Conservation (phyloP, 2,113 vertebrate genomes). For the Phyllostomus discolor region DNA sequence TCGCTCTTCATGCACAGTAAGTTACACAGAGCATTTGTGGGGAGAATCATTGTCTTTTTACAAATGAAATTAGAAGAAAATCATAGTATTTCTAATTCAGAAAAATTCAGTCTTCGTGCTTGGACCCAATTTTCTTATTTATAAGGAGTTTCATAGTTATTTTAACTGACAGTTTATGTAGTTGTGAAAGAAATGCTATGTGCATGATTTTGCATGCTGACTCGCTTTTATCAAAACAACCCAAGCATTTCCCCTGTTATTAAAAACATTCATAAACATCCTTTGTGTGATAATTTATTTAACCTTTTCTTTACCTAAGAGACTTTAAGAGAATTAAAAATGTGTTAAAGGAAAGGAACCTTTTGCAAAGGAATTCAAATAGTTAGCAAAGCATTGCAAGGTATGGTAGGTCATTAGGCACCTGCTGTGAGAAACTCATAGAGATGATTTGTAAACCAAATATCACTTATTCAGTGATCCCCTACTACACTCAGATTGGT, state of each 20-base stretch:
- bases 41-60: constrained; percentile 14
- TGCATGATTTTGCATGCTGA: neutral
- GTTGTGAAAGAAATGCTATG: neutral
- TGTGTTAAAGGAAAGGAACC: neutral
- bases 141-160: neutral
- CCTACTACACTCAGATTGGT: neutral
- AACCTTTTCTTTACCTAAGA: neutral
- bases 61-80: constrained; percentile 5
- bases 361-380: neutral
- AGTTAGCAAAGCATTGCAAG: neutral
- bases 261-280: neutral
- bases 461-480: neutral
- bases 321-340: neutral
- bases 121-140: neutral
- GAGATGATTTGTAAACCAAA: neutral
- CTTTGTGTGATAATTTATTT: neutral
- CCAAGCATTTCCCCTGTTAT: neutral
- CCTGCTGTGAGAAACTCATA: neutral
- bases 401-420: neutral
- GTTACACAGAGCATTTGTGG: neutral
- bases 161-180: neutral
- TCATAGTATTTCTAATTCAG: neutral
- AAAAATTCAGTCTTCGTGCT: neutral
- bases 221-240: neutral
- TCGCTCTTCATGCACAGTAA: accelerated